Evolutionary conservation across 2,888 invertebrate genomes (phyloP), one percentile per base, ranked within the genome.

Genomic region (Pteria penguin): DNA sequence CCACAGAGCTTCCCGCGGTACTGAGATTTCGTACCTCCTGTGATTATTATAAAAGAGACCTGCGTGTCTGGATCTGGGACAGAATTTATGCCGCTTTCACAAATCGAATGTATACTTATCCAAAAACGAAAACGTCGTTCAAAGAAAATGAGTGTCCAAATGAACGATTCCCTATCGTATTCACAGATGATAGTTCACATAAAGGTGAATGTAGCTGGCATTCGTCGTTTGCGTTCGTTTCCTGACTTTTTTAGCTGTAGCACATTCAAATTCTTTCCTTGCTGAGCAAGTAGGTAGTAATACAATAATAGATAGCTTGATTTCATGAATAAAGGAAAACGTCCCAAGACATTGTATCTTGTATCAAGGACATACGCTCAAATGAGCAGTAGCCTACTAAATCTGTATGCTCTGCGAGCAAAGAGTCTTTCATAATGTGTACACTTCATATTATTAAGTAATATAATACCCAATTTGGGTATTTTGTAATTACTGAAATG

Each of bases 11-110:
- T 22, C 68, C 68, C 8, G 57, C 54, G 22, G 57, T 57, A 33
- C 27, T 68, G 14, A 55, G 32, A 8, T 68, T 55, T 26, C 45
- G 29, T 22, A 68, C 68, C 0, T 68, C 68, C 11, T 68, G 68
- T 68, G 68, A 68, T 24, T 68, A 68, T 57, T 68, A 68, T 57
- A 68, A 68, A 26, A 55, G 11, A 22, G 33, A 32, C 14, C 54
- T 54, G 11, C 27, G 68, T 4, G 55, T 31, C 29, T 68, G 55
- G 31, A 57, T 68, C 14, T 68, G 68, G 68, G 57, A 68, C 55
- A 55, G 68, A 32, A 29, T 68, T n/a, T 22, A 68, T 14, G 27
- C 68, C 29, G 33, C 68, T 11, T 68, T 68, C 26, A 32, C 32
- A 14, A 33, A 68, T 29, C 31, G 33, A n/a, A n/a, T 60, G 4